phyloP scores from a whole-genome alignment of 1,140 invertebrate species.

The Acromyrmex charruanus region DNA sequence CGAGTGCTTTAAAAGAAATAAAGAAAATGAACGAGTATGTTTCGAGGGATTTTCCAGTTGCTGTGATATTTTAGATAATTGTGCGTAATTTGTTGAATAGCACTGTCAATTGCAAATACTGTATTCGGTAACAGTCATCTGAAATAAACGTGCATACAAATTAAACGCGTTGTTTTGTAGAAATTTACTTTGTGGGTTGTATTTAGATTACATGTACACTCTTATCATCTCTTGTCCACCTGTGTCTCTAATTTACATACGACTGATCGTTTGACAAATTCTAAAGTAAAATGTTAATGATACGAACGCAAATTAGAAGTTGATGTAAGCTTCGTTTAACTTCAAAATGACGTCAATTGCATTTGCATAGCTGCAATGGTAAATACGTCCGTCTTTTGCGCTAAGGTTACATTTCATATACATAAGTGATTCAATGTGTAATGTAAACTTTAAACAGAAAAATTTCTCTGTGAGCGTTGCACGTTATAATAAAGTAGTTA shows the following conservation, averaged over 20 bases:
- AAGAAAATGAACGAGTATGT: neutral
- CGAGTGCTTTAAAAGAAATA: too few species aligned
- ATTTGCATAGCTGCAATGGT: conserved; percentile 6
- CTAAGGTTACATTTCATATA: conserved; percentile 15
- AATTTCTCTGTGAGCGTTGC: neutral
- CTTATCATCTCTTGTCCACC: conserved; percentile 38
- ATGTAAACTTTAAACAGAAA: conserved; percentile 31
- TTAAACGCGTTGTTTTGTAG: conserved; percentile 25
- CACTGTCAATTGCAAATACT: neutral
- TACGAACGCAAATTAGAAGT: conserved; percentile 45
- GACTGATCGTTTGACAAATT: conserved; percentile 40
- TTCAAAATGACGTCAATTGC: conserved; percentile 34
- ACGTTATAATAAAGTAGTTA: neutral
- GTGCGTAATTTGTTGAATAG: neutral
- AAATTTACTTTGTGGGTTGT: conserved; percentile 37
- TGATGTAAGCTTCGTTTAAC: conserved; percentile 52
- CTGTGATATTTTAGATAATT: neutral
- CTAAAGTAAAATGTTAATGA: conserved; percentile 47
- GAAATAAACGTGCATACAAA: conserved; percentile 36
- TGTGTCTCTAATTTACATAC: conserved; percentile 46
- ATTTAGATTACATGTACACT: conserved; percentile 31
- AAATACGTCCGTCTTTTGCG: neutral
- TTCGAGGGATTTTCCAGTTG: neutral
- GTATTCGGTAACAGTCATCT: neutral
- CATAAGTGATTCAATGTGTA: conserved; percentile 3